These are phyloP conservation scores for Antedon mediterranea DNA, from an alignment of 53 echinoderm and acorn worm species.

Conservation along the genomic window DNA sequence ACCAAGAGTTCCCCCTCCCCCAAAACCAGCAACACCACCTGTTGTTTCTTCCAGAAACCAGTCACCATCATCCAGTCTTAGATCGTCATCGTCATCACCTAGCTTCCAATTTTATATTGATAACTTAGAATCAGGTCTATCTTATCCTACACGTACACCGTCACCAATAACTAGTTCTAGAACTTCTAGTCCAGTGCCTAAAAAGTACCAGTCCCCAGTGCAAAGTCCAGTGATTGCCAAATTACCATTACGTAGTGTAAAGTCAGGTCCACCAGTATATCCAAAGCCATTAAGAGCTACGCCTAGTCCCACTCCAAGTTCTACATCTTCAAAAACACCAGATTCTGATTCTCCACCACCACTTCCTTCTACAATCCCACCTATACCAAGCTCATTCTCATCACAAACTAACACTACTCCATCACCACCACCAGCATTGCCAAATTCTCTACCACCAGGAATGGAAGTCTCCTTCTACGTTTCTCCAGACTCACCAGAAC, in stretches of 20 bases:
- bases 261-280: not conserved
- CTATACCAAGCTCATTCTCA: constrained; percentile 16
- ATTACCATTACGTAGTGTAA: not conserved
- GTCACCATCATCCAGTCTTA: not conserved
- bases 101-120: not conserved
- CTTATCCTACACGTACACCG: not conserved
- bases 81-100: not conserved
- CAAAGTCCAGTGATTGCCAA: constrained; percentile 9
- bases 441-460: not conserved
- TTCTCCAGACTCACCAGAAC: not conserved
- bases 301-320: constrained; percentile 33
- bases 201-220: not conserved
- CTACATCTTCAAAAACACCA: not conserved
- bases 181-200: not conserved
- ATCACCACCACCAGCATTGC: constrained; percentile 5
- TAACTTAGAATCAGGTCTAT: not conserved
- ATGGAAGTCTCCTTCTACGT: constrained; percentile 5
- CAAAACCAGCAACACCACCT: constrained; percentile 26
- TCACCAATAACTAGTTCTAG: not conserved
- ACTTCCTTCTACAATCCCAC: constrained; percentile 33
- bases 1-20: constrained; percentile 47
- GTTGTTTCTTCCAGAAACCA: not conserved
- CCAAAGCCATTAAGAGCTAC: constrained; percentile 12
- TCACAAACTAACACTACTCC: constrained; percentile 8
- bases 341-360: constrained; percentile 49